Conservation (phyloP, 2,113 vertebrate genomes). For the Sitta europaea region DNA sequence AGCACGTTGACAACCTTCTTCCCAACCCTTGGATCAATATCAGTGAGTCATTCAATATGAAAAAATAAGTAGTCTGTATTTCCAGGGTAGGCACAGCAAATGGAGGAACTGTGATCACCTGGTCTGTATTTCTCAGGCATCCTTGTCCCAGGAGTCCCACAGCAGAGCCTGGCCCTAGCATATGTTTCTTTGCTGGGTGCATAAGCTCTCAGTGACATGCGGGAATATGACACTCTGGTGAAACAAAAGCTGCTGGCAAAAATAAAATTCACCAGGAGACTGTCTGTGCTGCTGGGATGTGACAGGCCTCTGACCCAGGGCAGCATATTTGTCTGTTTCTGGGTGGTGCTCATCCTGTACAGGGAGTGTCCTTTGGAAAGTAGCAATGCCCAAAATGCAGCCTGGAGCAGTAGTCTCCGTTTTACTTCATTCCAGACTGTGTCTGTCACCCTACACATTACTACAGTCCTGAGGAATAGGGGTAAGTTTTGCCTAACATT, state of each 20-base stretch:
- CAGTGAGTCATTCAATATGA: not conserved
- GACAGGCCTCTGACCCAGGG: not conserved
- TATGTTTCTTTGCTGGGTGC: rapidly evolving
- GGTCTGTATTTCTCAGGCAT: not conserved
- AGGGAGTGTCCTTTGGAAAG: not conserved
- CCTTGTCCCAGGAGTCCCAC: not conserved
- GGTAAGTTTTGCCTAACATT: not conserved
- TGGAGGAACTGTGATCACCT: not conserved
- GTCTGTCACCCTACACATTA: not conserved
- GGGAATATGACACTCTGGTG: rapidly evolving
- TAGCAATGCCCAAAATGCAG: rapidly evolving
- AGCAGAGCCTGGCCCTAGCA: not conserved
- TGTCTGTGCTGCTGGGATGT: not conserved
- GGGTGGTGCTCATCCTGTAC: not conserved
- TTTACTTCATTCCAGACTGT: not conserved
- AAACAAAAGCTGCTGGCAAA: not conserved
- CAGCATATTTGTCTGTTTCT: not conserved
- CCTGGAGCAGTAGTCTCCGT: rapidly evolving
- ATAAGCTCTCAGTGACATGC: rapidly evolving
- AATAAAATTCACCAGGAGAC: not conserved
- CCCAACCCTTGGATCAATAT: not conserved
- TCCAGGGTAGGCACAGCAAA: not conserved
- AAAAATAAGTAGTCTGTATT: not conserved
- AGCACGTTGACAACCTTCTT: not conserved
- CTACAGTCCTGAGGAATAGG: not conserved